Conservation (phyloP, 2,888 invertebrate genomes). For the Lasioglossum malachurum region DNA sequence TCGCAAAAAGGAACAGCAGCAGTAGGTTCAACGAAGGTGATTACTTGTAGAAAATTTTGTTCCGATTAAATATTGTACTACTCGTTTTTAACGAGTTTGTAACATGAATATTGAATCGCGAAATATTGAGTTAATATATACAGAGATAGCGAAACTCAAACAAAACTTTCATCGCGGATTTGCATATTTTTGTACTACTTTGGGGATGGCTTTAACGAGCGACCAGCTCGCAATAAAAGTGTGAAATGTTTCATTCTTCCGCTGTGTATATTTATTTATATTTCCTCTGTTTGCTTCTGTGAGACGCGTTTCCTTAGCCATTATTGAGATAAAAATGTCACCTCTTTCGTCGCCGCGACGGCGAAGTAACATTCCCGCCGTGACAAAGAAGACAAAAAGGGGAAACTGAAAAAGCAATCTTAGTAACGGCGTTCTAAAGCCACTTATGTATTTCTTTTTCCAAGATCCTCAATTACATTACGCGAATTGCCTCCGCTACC, state of each 20-base stretch:
- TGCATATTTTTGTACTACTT: neutral
- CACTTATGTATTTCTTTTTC: slow-evolving; percentile 54
- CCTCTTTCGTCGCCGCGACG: neutral
- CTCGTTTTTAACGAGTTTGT: neutral
- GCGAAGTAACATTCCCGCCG: slow-evolving; percentile 17
- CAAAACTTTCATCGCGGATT: neutral
- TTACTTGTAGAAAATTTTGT: neutral
- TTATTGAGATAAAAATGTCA: neutral
- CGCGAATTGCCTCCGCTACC: slow-evolving; percentile 42
- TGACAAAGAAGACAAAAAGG: slow-evolving; percentile 33
- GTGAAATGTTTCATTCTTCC: neutral
- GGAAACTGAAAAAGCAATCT: slow-evolving; percentile 53
- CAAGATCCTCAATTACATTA: slow-evolving; percentile 49
- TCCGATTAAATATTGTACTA: neutral
- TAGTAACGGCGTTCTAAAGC: slow-evolving; percentile 42
- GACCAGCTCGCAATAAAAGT: neutral
- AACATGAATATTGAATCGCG: neutral
- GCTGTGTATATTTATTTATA: neutral
- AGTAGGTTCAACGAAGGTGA: neutral
- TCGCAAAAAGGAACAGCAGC: neutral
- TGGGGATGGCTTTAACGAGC: neutral
- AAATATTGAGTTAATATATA: neutral
- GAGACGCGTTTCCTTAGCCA: neutral
- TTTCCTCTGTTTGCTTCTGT: neutral
- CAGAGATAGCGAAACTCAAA: neutral